Evolutionary conservation across 2,113 vertebrate genomes (phyloP).

Genomic region (Gallinago media): DNA sequence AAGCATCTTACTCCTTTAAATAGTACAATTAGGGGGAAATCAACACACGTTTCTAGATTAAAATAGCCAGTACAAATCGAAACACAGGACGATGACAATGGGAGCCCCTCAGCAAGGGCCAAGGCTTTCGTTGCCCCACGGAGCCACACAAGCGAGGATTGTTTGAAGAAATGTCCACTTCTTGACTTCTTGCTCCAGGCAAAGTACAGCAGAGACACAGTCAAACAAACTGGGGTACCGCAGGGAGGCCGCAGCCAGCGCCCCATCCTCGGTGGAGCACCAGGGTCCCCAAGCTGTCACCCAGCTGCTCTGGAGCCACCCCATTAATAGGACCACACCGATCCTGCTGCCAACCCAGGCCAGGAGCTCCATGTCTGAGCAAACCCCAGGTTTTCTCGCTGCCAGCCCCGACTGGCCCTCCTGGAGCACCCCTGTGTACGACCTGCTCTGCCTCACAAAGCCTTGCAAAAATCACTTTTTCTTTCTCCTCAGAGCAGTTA

Average conservation of each 20-base stretch:
- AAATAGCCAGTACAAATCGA: not conserved
- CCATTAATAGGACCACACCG: fast-evolving
- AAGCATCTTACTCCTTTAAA: not conserved
- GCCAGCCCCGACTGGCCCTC: not conserved
- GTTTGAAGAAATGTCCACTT: not conserved
- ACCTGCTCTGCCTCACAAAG: not conserved
- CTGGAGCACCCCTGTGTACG: fast-evolving
- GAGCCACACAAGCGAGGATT: fast-evolving
- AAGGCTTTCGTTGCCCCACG: not conserved
- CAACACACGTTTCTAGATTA: not conserved
- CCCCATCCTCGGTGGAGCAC: fast-evolving
- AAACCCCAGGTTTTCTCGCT: fast-evolving
- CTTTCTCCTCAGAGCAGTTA: not conserved
- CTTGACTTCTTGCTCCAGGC: not conserved
- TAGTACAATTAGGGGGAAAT: not conserved
- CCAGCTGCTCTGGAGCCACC: not conserved
- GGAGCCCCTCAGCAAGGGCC: not conserved
- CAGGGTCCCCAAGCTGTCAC: not conserved
- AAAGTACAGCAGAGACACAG: not conserved
- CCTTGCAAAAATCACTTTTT: fast-evolving
- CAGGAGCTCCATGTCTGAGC: fast-evolving
- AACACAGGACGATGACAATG: fast-evolving
- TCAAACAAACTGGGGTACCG: fast-evolving
- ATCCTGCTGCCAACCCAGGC: not conserved
- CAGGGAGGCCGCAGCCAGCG: not conserved